Evolutionary conservation across 2,797 vertebrate species (phyloP).

Genomic region (Oryzias sinensis): DNA sequence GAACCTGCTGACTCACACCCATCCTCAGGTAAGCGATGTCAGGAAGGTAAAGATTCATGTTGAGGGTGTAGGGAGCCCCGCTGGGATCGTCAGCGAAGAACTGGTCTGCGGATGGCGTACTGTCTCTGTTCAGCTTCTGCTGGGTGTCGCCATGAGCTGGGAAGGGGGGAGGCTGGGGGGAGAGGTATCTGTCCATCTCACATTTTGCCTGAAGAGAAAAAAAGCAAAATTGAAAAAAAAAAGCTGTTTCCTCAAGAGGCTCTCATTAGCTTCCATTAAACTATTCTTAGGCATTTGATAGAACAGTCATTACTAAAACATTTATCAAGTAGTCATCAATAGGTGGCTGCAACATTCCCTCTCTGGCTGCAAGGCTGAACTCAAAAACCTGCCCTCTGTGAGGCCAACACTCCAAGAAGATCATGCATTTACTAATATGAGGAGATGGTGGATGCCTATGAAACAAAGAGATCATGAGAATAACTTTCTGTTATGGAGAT

Average conservation of each 20-base stretch:
- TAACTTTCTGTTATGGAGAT: conserved; percentile 26
- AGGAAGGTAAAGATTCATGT: conserved; percentile 97
- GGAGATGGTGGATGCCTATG: no score
- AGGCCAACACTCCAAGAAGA: conserved; percentile 58
- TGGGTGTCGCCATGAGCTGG: conserved; percentile 54
- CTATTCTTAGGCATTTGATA: conserved; percentile 54
- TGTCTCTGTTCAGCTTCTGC: conserved; percentile 89
- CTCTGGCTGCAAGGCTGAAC: conserved; percentile 80
- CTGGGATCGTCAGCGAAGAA: conserved; percentile 88
- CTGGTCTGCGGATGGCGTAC: conserved; percentile 85
- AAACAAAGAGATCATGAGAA: no score
- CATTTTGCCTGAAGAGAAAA: conserved; percentile 83
- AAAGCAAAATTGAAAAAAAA: conserved; percentile 11
- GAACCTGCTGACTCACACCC: conserved; percentile 84
- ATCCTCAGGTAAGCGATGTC: conserved; percentile 92
- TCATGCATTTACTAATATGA: no score
- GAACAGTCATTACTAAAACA: conserved; percentile 88
- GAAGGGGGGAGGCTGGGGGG: conserved; percentile 76
- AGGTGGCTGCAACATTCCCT: conserved; percentile 89
- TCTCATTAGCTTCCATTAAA: conserved; percentile 11
- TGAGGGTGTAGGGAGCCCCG: conserved; percentile 91
- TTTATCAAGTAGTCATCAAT: conserved; percentile 89
- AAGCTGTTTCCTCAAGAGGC: conserved; percentile 6
- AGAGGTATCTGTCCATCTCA: conserved; percentile 96
- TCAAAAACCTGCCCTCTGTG: conserved; percentile 70